phyloP scores from a whole-genome alignment of 2,888 invertebrate genomes.

The Notodonta dromedarius region DNA sequence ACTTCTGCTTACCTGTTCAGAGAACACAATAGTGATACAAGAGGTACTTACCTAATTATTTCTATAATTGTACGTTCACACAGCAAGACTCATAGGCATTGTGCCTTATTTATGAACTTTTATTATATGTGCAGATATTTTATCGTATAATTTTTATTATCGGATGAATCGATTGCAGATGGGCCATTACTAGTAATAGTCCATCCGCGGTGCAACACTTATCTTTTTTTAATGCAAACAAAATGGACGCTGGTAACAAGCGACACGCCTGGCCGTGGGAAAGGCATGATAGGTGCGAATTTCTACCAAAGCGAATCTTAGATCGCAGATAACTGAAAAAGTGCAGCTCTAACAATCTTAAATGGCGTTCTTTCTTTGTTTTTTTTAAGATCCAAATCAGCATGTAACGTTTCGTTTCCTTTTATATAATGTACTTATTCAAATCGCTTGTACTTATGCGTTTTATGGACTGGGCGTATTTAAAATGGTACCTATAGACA shows the following conservation, averaged over 20 bases:
- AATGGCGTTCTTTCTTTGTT: conserved; percentile 42
- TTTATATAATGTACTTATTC: conserved; percentile 20
- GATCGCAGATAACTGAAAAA: conserved; percentile 60
- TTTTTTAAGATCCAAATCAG: conserved; percentile 54
- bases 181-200: conserved; percentile 6
- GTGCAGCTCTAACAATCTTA: conserved; percentile 45
- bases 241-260: conserved; percentile 21
- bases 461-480: neutral
- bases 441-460: conserved; percentile 1
- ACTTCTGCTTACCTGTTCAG: too few species aligned
- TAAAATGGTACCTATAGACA: neutral
- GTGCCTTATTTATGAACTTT: too few species aligned
- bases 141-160: neutral
- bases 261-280: conserved; percentile 36
- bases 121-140: too few species aligned
- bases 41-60: too few species aligned
- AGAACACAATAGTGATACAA: too few species aligned
- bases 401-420: conserved; percentile 47
- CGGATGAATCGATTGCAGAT: conserved; percentile 19
- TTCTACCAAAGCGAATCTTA: conserved; percentile 56
- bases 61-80: too few species aligned
- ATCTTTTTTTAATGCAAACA: conserved; percentile 18
- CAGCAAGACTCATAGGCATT: too few species aligned
- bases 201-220: too few species aligned
- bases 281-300: conserved; percentile 61